A percentile compares a stretch with the other conserved stretches of the same genome.
Conservation (phyloP, 2,888 invertebrate species). For the Bombylius discolor region DNA sequence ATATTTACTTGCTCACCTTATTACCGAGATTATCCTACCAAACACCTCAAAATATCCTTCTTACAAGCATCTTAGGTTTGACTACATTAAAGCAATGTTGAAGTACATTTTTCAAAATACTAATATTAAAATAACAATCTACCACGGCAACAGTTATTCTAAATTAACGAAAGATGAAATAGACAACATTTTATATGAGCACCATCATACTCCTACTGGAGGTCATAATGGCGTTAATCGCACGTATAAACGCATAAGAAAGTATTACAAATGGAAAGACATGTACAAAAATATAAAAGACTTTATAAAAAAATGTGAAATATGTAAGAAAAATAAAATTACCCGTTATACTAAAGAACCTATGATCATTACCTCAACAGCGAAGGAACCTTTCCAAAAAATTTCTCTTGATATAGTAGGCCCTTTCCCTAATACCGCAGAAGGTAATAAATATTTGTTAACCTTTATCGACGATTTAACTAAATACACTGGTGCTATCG, state of each 20-base stretch:
- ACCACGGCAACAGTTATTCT: too few relatives aligned
- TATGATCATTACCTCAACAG: too few relatives aligned
- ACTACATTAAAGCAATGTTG: too few relatives aligned
- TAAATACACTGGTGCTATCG: slow-evolving; percentile 19
- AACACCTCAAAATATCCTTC: too few relatives aligned
- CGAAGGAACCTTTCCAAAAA: slow-evolving; percentile 17
- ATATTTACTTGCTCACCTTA: too few relatives aligned
- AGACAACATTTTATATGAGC: slow-evolving; percentile 12
- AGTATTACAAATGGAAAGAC: slow-evolving; percentile 20
- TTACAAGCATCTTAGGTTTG: too few relatives aligned
- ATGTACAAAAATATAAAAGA: slow-evolving; percentile 24
- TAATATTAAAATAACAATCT: too few relatives aligned
- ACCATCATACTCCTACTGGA: slow-evolving; percentile 12
- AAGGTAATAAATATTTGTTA: slow-evolving; percentile 18
- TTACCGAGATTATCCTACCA: too few relatives aligned
- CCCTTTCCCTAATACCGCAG: slow-evolving; percentile 16
- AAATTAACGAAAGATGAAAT: neutral
- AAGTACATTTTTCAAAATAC: too few relatives aligned
- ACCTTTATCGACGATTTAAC: slow-evolving; percentile 20
- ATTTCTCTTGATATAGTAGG: slow-evolving; percentile 22
- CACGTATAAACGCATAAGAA: slow-evolving; percentile 18
- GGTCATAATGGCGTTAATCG: slow-evolving; percentile 17
- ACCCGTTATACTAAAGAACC: slow-evolving; percentile 14
- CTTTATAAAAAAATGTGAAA: slow-evolving; percentile 20
- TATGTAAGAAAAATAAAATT: slow-evolving; percentile 11